These are phyloP conservation scores for Choloepus didactylus DNA, from an alignment of 2,797 vertebrate species.

Conservation along the genomic window DNA sequence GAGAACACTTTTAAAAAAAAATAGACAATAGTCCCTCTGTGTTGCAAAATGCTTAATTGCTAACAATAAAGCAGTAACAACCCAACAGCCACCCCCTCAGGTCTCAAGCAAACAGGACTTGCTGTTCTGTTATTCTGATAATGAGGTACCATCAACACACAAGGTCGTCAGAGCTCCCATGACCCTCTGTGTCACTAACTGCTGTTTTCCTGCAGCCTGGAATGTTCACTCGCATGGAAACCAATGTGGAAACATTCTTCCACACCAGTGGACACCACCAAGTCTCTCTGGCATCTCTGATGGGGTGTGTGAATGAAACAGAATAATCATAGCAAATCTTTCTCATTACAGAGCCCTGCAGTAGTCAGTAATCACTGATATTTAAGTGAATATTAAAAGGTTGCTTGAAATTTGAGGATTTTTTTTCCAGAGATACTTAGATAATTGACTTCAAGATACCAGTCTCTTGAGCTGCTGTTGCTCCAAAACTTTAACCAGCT, in stretches of 20 bases:
- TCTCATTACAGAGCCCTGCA: background rate
- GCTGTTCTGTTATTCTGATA: slow-evolving; percentile 10
- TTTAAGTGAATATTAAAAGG: slow-evolving; percentile 28
- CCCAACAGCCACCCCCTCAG: background rate
- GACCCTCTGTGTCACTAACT: background rate
- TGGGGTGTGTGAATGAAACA: background rate
- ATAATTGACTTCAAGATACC: background rate
- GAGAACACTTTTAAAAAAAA: too few relatives aligned
- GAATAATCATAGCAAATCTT: background rate
- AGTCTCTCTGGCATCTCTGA: background rate
- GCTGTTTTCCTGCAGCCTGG: background rate
- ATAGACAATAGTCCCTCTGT: slow-evolving; percentile 5
- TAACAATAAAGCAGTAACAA: slow-evolving; percentile 32
- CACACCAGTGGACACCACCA: background rate
- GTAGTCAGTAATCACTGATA: background rate
- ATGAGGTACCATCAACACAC: background rate
- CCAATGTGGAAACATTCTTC: background rate
- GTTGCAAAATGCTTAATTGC: slow-evolving; percentile 4
- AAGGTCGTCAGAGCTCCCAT: background rate
- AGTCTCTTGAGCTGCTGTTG: background rate
- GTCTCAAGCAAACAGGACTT: slow-evolving; percentile 25
- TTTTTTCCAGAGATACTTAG: slow-evolving; percentile 26
- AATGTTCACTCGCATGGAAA: background rate
- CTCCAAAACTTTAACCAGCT: background rate
- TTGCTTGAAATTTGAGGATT: background rate